These are phyloP conservation scores for Malurus cyaneus DNA, from an alignment of 2,113 vertebrate species.

Conservation along the genomic window DNA sequence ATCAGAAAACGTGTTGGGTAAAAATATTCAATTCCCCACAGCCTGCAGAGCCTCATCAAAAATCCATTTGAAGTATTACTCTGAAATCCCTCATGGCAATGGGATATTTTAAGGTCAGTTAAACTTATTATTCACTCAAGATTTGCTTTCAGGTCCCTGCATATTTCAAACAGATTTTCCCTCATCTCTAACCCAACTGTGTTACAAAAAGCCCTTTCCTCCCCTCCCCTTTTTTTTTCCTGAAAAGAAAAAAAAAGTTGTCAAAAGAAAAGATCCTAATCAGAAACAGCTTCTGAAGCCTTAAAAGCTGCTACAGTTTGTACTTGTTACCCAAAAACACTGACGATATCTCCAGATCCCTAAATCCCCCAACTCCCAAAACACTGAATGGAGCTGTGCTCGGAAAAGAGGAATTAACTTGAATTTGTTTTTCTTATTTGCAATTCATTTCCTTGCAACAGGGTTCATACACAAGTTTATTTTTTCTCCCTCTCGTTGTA, in stretches of 20 bases:
- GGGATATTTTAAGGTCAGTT: conserved; percentile 64
- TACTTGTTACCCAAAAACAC: conserved; percentile 13
- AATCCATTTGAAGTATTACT: conserved; percentile 56
- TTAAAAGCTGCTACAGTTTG: conserved; percentile 5
- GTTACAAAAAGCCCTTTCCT: conserved; percentile 30
- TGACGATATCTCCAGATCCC: neutral
- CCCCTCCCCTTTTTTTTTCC: neutral
- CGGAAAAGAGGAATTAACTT: neutral
- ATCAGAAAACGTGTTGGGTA: conserved; percentile 8
- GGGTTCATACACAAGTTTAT: neutral
- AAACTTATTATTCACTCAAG: conserved; percentile 63
- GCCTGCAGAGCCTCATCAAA: conserved; percentile 19
- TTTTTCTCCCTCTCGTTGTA: neutral
- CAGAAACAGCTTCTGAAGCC: conserved; percentile 61
- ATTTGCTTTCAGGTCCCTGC: conserved; percentile 47
- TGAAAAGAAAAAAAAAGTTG: conserved; percentile 28
- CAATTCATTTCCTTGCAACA: neutral
- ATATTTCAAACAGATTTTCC: conserved; percentile 64
- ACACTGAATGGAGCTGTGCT: neutral
- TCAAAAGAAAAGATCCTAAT: conserved; percentile 65
- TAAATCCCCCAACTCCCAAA: conserved; percentile 28
- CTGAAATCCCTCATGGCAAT: conserved; percentile 48
- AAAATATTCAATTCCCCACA: conserved; percentile 35
- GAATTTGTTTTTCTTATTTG: neutral
- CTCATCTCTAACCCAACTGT: conserved; percentile 19